Evolutionary conservation across 2,113 vertebrate species (phyloP).

Genomic region (Hystrix brachyura): DNA sequence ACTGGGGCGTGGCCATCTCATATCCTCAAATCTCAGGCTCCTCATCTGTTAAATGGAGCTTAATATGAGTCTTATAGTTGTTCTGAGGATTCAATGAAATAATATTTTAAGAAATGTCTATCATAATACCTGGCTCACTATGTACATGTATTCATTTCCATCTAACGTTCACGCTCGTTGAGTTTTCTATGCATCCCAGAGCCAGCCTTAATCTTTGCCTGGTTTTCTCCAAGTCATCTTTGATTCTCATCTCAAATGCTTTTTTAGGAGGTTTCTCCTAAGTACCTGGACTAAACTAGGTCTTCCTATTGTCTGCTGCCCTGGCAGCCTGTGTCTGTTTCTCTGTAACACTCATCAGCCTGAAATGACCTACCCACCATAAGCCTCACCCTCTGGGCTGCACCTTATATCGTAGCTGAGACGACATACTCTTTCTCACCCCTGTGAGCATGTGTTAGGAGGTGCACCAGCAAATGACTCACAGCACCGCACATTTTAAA

Average conservation of each 20-base stretch:
- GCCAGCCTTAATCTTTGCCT: neutral
- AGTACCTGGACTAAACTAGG: neutral
- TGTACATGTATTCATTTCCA: neutral
- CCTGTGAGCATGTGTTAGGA: neutral
- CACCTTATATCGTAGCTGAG: neutral
- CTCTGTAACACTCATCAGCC: neutral
- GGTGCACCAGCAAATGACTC: neutral
- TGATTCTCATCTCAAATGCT: neutral
- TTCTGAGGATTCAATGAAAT: neutral
- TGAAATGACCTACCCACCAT: neutral
- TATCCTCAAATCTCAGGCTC: neutral
- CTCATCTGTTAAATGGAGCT: neutral
- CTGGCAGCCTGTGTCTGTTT: neutral
- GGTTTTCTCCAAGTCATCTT: neutral
- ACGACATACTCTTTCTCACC: neutral
- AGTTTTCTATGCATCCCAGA: neutral
- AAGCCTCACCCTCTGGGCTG: neutral
- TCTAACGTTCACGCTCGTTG: neutral
- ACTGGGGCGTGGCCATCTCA: neutral
- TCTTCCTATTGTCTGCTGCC: neutral
- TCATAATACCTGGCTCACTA: neutral
- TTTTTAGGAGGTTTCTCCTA: neutral
- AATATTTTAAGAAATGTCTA: neutral
- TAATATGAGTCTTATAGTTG: neutral
- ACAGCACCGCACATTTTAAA: neutral